Percentiles rank a stretch among this genome's conserved stretches.
Evolutionary conservation across 2,113 vertebrate genomes (phyloP).

Genomic region (Alethe diademata): DNA sequence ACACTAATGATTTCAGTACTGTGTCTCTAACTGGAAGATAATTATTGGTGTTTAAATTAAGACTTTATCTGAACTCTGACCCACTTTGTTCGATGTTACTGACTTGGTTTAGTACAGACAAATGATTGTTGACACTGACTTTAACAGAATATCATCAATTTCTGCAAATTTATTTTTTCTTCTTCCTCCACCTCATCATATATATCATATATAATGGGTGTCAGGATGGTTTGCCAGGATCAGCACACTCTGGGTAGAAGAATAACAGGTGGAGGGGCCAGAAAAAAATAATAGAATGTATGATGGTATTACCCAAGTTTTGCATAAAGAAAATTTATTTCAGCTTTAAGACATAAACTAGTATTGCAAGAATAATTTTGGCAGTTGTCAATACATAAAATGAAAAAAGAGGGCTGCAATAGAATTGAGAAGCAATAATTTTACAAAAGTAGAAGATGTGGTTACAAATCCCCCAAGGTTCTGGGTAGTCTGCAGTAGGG

Average conservation of each 20-base stretch:
- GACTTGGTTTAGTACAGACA: background rate
- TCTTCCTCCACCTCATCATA: background rate
- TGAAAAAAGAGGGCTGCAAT: background rate
- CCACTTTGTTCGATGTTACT: background rate
- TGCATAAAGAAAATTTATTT: background rate
- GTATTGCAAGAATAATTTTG: background rate
- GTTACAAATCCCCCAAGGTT: background rate
- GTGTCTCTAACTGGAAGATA: background rate
- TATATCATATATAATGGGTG: background rate
- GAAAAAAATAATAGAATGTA: background rate
- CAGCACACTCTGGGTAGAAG: background rate
- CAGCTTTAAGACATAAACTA: background rate
- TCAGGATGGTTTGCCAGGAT: background rate
- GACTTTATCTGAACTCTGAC: background rate
- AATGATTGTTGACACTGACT: background rate
- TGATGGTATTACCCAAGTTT: background rate
- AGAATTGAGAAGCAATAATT: background rate
- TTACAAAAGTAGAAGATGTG: background rate
- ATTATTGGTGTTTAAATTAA: background rate
- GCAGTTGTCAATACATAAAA: background rate
- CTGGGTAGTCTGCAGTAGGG: background rate
- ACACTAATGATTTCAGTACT: background rate
- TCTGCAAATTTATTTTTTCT: background rate
- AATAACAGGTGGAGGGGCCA: background rate
- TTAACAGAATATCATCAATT: background rate